Conservation (phyloP, 2,113 vertebrate species). For the Chloropsis cyanopogon region DNA sequence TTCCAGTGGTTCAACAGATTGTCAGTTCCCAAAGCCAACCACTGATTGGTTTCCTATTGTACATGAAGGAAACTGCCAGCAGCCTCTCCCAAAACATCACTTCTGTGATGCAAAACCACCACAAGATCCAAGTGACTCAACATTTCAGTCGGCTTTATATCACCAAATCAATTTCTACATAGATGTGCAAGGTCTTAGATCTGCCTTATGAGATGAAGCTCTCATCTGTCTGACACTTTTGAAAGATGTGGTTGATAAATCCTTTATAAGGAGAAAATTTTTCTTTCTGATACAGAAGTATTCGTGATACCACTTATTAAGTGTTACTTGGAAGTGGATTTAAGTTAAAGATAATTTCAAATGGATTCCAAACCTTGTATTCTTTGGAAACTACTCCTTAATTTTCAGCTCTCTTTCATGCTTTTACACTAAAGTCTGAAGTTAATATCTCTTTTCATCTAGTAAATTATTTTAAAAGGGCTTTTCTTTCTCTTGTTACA, state of each 20-base stretch:
- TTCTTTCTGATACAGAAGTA: not conserved
- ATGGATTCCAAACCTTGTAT: not conserved
- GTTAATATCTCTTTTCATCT: not conserved
- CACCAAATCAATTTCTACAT: not conserved
- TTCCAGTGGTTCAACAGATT: too few relatives aligned
- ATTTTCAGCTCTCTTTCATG: slow-evolving; percentile 18
- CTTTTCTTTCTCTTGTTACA: not conserved
- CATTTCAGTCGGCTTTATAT: not conserved
- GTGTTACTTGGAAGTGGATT: slow-evolving; percentile 1
- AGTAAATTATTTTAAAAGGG: not conserved
- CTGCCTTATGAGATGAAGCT: not conserved
- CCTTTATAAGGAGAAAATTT: not conserved
- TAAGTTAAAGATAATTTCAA: slow-evolving; percentile 31
- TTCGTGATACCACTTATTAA: not conserved
- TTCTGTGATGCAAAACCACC: too few relatives aligned
- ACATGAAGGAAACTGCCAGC: too few relatives aligned
- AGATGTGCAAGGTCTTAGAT: not conserved
- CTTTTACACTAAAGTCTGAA: not conserved
- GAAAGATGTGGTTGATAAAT: slow-evolving; percentile 30
- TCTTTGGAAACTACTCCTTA: slow-evolving; percentile 3
- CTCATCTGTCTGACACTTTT: slow-evolving; percentile 1
- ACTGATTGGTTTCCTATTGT: too few relatives aligned
- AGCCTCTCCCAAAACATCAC: too few relatives aligned
- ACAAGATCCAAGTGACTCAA: not conserved
- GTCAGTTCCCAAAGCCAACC: too few relatives aligned